Conservation (phyloP, 2,888 invertebrate species). For the Axea sp. region DNA sequence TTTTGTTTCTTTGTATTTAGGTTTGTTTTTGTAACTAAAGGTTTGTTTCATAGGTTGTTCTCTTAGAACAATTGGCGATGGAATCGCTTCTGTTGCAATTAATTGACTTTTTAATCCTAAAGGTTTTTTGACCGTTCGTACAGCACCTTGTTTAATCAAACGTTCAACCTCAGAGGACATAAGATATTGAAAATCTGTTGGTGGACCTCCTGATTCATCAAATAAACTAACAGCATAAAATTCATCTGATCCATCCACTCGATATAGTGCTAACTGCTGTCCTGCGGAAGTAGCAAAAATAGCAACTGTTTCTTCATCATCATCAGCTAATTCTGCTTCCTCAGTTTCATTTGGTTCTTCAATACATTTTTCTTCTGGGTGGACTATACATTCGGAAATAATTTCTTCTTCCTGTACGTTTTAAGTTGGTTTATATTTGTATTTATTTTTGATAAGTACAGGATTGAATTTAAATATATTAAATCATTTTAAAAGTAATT, state of each 20-base stretch:
- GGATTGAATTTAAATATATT: too few species aligned
- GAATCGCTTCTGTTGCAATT: constrained; percentile 63
- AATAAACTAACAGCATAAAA: constrained; percentile 77
- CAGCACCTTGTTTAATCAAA: constrained; percentile 77
- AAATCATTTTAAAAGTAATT: too few species aligned
- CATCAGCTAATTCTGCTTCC: constrained; percentile 54
- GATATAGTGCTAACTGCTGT: constrained; percentile 76
- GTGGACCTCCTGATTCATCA: constrained; percentile 76
- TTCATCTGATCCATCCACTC: constrained; percentile 77
- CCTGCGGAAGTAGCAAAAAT: constrained; percentile 77
- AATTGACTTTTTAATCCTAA: constrained; percentile 72
- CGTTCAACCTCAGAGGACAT: constrained; percentile 75
- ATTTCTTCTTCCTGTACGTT: constrained; percentile 17
- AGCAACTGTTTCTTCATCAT: constrained; percentile 76
- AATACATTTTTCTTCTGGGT: constrained; percentile 6
- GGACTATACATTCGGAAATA: neutral
- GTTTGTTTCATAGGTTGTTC: constrained; percentile 27
- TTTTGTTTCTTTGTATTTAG: constrained; percentile 37
- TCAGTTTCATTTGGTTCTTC: constrained; percentile 16
- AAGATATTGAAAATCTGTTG: constrained; percentile 76
- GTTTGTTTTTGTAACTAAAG: constrained; percentile 11
- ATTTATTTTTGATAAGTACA: too few species aligned
- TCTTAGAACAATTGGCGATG: constrained; percentile 15
- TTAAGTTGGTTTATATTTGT: too few species aligned
- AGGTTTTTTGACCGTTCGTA: constrained; percentile 76